Base-by-base conservation (phyloP, 2,113 vertebrate genomes). In the Chelonoidis abingdonii region DNA sequence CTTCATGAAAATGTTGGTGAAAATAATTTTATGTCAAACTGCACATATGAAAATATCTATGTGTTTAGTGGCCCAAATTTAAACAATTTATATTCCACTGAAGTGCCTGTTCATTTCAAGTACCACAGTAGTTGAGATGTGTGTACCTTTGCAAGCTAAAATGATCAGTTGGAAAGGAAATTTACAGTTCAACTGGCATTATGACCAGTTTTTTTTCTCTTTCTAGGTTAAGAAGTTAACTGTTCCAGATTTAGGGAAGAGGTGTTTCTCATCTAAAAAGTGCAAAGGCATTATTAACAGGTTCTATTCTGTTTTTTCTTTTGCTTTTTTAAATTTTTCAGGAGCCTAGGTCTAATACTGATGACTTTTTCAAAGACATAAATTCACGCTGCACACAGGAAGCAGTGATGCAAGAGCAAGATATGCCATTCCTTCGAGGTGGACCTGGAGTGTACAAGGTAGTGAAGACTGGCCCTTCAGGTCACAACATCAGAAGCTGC, bases 401-500 rank as follows among this genome's bases (percentile, higher is more conserved):
- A 98, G 98, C 99, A 98, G 98, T 99, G 95, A 98, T 99, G 98
- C 98, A 98, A 98, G 99, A 99, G 97, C 98, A 99, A 98, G 99
- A 98, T 90, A 98, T 98, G 97, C 98, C 99, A 91, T 99, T 99
- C 98, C 99, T 99, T 98, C 99, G 99, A 98, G 99, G 99, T 97
- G 99, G 99, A 98, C 99, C 99, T 97, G 99, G 99, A 98, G 97
- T 99, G 98, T 99, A 99, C 99, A 99, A 99, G 99, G 99, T 99
- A 99, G 99, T 99, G 99, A 99, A 99, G 99, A 99, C 99, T 93
- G 99, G 99, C 97, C 99, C 99, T 92, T 99, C 99, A 98, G 99
- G 99, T 99, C 99, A 99, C 99, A 99, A 99, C 99, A 99, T 99
- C 99, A 99, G 99, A 99, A 99, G 99, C 99, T 99, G 99, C 98